Evolutionary conservation across 2,888 invertebrate species (phyloP), one percentile per base, ranked within the genome.

Genomic region (Plebejus anna): DNA sequence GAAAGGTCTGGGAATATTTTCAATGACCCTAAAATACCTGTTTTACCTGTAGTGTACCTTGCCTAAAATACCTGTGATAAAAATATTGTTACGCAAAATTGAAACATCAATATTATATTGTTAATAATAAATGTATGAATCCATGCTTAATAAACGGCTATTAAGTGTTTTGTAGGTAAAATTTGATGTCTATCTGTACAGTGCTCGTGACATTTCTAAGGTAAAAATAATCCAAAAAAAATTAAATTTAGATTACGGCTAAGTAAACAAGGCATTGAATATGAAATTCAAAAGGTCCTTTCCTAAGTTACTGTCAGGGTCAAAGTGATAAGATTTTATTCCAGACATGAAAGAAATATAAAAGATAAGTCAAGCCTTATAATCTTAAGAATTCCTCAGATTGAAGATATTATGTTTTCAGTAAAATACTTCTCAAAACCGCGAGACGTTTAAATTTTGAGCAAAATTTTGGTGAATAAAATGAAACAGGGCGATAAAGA

Each of bases 311-410:
- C 66, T 13, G 66, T 66, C 66, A 66, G 66, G 13, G 61, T 66
- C 66, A 66, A 66, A 36, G 66, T 66, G 66, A 66, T 66, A 66
- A 36, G 66, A 32, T 66, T 66, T 66, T 66, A 73, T 73, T 73
- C 32, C 16, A 51, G 42, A 73, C 51, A 32, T 73, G 13, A 73
- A 55, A 73, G 32, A 51, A 73, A 73, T 66, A 73, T 73, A 73
- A 51, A 55, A 73, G 73, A 73, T 73, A 73, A 73, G 73, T 51
- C 11, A 42, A 22, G 28, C 73, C 51, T 73, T 73, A 73, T 55
- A 51, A 55, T 51, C 51, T 73, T 16, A 32, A 73, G 51, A 73
- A 42, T 71, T 42, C 32, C 28, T 55, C 2, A 55, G 73, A 73
- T 32, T 32, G 2, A 22, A 73, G 73, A 73, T 72, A 72, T 22